Conservation (phyloP, 1,140 invertebrate species). For the Spodoptera litura region DNA sequence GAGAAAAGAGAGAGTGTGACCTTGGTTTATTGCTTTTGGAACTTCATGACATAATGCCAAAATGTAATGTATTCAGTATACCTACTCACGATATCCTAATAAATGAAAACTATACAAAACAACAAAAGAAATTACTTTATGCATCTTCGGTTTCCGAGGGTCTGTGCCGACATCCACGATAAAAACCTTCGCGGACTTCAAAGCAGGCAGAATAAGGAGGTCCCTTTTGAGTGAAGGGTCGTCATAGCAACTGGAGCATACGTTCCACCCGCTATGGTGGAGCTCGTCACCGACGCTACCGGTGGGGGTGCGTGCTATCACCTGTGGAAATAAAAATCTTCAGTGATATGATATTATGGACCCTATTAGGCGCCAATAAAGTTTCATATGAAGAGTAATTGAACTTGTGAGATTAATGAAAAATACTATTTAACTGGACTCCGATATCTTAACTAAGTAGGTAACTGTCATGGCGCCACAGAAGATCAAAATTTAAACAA, state of each 20-base stretch:
- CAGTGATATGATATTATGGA: neutral
- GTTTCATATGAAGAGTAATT: neutral
- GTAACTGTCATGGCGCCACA: too few relatives aligned
- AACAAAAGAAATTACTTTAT: slow-evolving; percentile 78
- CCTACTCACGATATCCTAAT: too few relatives aligned
- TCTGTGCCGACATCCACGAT: slow-evolving; percentile 93
- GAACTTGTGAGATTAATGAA: too few relatives aligned
- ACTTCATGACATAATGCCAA: too few relatives aligned
- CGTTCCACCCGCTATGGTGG: slow-evolving; percentile 98
- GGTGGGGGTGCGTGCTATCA: slow-evolving; percentile 94
- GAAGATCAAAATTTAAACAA: too few relatives aligned
- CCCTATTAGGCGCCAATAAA: neutral
- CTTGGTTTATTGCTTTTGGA: too few relatives aligned
- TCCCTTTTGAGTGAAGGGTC: slow-evolving; percentile 89
- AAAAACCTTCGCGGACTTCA: slow-evolving; percentile 95
- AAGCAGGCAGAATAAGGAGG: slow-evolving; percentile 93
- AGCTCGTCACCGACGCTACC: slow-evolving; percentile 94
- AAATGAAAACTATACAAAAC: too few relatives aligned
- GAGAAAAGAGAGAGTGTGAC: too few relatives aligned
- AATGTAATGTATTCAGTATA: too few relatives aligned
- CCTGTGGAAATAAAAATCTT: slow-evolving; percentile 85
- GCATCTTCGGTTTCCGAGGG: slow-evolving; percentile 87
- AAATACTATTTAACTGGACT: too few relatives aligned
- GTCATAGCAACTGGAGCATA: slow-evolving; percentile 95
- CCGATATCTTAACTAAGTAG: too few relatives aligned